Evolutionary conservation across 2,888 invertebrate genomes (phyloP), one percentile per base, ranked within the genome.

Genomic region (Tachina lurida): DNA sequence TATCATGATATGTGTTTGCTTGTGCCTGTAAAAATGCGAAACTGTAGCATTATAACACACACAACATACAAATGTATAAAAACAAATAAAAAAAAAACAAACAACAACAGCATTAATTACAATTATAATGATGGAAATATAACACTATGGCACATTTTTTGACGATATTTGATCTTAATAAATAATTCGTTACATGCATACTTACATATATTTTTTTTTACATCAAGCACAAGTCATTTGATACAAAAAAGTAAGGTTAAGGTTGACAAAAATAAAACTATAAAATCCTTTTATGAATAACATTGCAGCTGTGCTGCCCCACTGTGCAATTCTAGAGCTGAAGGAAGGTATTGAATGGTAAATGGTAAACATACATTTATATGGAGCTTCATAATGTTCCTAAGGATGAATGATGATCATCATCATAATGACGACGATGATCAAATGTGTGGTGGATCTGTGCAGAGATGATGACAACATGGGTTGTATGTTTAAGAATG

Each of bases 381-480:
- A 17, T 63, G 56, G 13, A 70, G 63, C 22, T 58, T 76, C 19
- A 58, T 22, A 10, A 58, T 52, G 73, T 68, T 81, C 71, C 63
- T 54, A 79, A 70, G 79, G 74, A 84, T 79, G 79, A 79, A 84
- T 79, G 67, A 79, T 79, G 60, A 74, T 79, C 49, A 70, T 70
- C 54, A 82, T 75, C 54, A 68, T 47, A 43, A 78, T 56, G 31
- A 63, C 52, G 47, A 68, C 45, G 78, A 62, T 70, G 70, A 79
- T 75, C 62, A 79, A 77, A 71, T 70, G 60, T 84, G 75, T 79
- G 74, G 75, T 79, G 74, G 84, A 84, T 84, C 84, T 79, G 79
- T 79, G 75, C 70, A 49, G 17, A 74, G 75, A 79, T 84, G 84
- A 79, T 84, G 84, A 84, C 84, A 84, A 84, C 84, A 75, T 84